Evolutionary conservation across 2,797 vertebrate genomes (phyloP), one percentile per base, ranked within the genome.

Genomic region (Nannoperca obscura): DNA sequence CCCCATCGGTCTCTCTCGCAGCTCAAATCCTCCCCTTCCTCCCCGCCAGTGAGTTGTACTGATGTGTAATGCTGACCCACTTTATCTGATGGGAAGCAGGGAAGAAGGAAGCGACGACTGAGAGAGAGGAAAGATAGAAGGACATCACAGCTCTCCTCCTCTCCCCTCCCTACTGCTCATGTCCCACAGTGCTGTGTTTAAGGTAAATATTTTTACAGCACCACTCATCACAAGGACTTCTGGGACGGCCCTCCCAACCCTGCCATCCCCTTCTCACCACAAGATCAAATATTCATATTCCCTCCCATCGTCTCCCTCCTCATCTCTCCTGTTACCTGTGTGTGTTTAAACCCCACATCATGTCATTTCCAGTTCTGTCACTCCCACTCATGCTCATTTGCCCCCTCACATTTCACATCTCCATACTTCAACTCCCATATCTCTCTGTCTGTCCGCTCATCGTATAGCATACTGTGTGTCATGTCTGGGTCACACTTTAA

Each of bases 131-230:
- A 32, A 54, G 63, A 81, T 44, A 55, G 32, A 36, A 20, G 19
- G 42, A 65, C 62, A 74, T 81, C 60, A 52, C 38, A 17, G 60
- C 50, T 55, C 71, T 88, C 88, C 74, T 90, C 78, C 66, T 50
- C 49, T 38, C 27, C 47, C 30, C 32, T 52, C 40, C 53, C 61
- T 30, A 10, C 69, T 73, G 67, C 92, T 94, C 90, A 62, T 90
- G 82, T 93, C 94, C 92, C 93, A 84, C 91, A 91, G 92, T 92
- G 92, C 90, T 89, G 86, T 91, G 91, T 94, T 92, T 88, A 94
- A 95, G 95, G 95, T 97, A 96, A 97, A 97, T 97, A 97, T 97
- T 97, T 97, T 94, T 92, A 94, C 93, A 93, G 87, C 91, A 85
- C 92, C 91, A 74, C 82, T 95, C 93, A 92, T 90, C 81, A 74